Base-by-base conservation (phyloP, 2,888 invertebrate species). In the Stenodema calcarata region DNA sequence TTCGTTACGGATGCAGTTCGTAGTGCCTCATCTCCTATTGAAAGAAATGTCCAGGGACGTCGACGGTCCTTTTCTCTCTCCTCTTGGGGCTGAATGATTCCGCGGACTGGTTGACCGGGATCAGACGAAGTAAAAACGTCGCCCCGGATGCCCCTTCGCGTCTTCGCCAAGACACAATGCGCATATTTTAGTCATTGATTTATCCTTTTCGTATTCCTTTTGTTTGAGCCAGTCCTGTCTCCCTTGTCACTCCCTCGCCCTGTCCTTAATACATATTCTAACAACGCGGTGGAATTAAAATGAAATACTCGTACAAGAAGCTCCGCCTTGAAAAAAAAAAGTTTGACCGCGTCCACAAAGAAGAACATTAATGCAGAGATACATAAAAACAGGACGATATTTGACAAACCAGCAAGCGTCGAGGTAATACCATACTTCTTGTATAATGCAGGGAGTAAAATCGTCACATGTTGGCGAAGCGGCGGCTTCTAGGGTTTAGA, bases 151-250 rank as follows among this genome's bases (percentile, higher is more conserved):
- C 73, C 35, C 73, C 35, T 14, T 30, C 18, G 54, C n/a, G 54
- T 16, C 18, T 27, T 70, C 12, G 70, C 70, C 14, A 14, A 27
- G 14, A 73, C 73, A 41, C 73, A 73, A 73, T 73, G 73, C 73
- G 73, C 73, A 73, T 73, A 73, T 73, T 73, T 73, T 73, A 73
- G 35, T 16, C 73, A 73, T 73, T 73, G 73, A 73, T 73, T 73
- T 73, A 73, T 73, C 73, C 73, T 18, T n/a, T 35, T 35, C 35
- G 30, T 35, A 18, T 35, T 41, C 73, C 41, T 73, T 73, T 73
- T 35, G 30, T 73, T 73, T 35, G 18, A 73, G 73, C 16, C 35
- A 73, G 30, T 35, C 54, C n/a, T 18, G 4, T 18, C 11, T 18
- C 18, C 41, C 73, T 35, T 35, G 35, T 73, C 73, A 30, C 41